Evolutionary conservation across 2,113 vertebrate species (phyloP).

Genomic region (Bagarius yarrelli): DNA sequence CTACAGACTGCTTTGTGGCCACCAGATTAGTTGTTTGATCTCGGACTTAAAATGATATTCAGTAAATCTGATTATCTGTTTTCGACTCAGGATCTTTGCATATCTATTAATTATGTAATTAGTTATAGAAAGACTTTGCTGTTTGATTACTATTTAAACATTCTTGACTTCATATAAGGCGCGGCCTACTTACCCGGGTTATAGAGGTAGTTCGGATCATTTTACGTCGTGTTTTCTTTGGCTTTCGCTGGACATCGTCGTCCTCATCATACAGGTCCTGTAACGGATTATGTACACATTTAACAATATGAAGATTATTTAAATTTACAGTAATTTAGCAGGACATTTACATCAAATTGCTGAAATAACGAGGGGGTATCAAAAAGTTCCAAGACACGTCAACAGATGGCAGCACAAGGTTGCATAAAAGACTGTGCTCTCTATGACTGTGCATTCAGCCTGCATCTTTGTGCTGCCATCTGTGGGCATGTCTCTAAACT

Average conservation of each 20-base stretch:
- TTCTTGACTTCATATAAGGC: background rate
- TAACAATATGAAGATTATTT: background rate
- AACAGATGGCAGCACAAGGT: no score
- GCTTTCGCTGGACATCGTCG: slow-evolving; percentile 63
- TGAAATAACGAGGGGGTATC: no score
- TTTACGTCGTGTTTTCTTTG: slow-evolving; percentile 65
- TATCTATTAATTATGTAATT: no score
- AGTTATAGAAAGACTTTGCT: background rate
- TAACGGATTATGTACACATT: background rate
- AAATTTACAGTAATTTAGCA: no score
- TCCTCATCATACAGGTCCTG: slow-evolving; percentile 69
- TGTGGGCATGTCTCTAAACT: background rate
- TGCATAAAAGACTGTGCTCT: no score
- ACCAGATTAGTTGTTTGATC: background rate
- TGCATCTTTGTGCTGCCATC: no score
- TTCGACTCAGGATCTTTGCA: no score
- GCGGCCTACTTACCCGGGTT: slow-evolving; percentile 55
- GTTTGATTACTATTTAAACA: background rate
- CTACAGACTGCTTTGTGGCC: background rate
- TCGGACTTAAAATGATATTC: background rate
- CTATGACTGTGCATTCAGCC: no score
- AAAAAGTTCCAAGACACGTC: no score
- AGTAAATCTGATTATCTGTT: background rate
- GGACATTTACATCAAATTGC: no score
- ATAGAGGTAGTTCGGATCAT: slow-evolving; percentile 64